These are phyloP conservation scores for Antheraea pernyi DNA, from an alignment of 1,140 invertebrate species.

Conservation along the genomic window DNA sequence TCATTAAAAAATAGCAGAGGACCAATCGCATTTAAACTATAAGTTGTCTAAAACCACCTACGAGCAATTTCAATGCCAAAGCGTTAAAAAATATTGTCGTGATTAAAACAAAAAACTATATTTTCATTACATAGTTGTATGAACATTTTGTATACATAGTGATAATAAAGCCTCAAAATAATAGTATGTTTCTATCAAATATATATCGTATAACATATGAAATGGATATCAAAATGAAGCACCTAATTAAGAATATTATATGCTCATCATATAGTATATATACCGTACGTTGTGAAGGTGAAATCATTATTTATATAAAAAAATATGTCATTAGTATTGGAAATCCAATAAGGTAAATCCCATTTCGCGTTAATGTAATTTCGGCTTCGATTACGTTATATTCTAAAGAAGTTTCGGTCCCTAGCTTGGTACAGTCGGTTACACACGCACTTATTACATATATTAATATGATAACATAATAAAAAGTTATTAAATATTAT, in stretches of 20 bases:
- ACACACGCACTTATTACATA: background rate
- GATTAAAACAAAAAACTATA: too few species aligned
- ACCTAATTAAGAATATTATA: background rate
- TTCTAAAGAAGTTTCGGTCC: constrained; percentile 21
- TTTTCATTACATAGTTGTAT: too few species aligned
- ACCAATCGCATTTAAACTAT: too few species aligned
- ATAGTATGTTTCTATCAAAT: too few species aligned
- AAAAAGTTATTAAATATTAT: too few species aligned
- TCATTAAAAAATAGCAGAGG: too few species aligned
- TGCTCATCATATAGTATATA: background rate
- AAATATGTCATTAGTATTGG: constrained; percentile 21
- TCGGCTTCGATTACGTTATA: constrained; percentile 28
- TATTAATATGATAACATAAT: background rate
- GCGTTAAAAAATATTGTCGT: too few species aligned
- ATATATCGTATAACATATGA: background rate
- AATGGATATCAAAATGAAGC: background rate
- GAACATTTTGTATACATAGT: too few species aligned
- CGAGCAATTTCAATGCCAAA: too few species aligned
- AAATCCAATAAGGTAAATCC: constrained; percentile 26
- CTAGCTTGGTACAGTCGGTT: constrained; percentile 15
- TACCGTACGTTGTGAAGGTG: background rate
- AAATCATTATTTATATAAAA: constrained; percentile 15
- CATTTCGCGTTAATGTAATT: constrained; percentile 29
- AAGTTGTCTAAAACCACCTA: too few species aligned
- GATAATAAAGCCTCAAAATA: too few species aligned